Percentiles rank a stretch among this genome's conserved stretches.
Evolutionary conservation across 2,113 vertebrate genomes (phyloP).

Genomic region (Oreamnos americanus): DNA sequence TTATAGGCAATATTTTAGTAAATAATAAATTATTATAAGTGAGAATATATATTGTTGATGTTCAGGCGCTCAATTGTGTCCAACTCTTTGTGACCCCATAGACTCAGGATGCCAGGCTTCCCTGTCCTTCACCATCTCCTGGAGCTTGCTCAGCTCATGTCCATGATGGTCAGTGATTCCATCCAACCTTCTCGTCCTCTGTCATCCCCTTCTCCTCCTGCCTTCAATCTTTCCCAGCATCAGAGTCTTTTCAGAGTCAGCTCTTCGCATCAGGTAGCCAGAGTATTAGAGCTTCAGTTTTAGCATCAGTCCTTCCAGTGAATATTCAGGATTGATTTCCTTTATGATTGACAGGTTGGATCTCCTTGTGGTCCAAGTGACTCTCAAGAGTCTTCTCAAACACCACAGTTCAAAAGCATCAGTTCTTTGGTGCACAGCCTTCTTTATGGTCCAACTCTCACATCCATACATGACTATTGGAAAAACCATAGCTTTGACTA

Average conservation of each 20-base stretch:
- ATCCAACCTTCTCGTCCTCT: rapidly evolving
- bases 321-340: neutral
- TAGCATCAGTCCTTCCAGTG: neutral
- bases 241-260: neutral
- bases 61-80: neutral
- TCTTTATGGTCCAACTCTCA: neutral
- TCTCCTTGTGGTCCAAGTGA: neutral
- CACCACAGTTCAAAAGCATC: neutral
- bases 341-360: neutral
- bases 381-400: neutral
- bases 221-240: neutral
- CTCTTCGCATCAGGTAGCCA: neutral
- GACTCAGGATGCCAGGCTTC: neutral
- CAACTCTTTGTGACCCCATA: neutral
- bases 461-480: neutral
- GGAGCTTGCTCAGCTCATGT: neutral
- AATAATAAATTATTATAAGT: neutral
- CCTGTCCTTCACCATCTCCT: neutral
- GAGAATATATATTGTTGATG: neutral
- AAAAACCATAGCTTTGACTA: neutral
- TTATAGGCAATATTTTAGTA: neutral
- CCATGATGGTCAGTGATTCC: neutral
- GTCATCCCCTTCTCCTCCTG: neutral
- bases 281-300: neutral
- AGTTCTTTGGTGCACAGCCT: neutral